Conservation (phyloP, 2,888 invertebrate species). For the Lasioglossum leucozonium region DNA sequence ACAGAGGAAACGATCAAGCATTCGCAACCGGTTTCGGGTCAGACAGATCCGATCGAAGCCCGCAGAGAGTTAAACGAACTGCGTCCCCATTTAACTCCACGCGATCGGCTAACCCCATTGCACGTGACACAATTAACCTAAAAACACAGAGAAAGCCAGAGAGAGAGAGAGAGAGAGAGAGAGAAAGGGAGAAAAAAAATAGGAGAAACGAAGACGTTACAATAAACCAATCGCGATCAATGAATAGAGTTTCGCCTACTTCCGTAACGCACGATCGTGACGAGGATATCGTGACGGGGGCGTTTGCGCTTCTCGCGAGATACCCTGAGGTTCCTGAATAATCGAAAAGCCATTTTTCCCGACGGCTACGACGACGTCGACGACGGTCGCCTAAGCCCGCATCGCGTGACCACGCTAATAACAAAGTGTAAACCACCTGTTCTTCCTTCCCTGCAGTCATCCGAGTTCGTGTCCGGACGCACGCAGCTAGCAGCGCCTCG, state of each 20-base stretch:
- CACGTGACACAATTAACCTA: not conserved
- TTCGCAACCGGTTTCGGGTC: not conserved
- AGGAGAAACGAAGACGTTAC: not conserved
- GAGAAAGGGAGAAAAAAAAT: not conserved
- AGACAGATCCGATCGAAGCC: constrained; percentile 2
- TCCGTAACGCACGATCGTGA: constrained; percentile 8
- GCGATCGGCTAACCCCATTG: not conserved
- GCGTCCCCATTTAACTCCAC: constrained; percentile 3
- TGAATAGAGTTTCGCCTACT: not conserved
- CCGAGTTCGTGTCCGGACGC: constrained; percentile 40
- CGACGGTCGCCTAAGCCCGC: constrained; percentile 51
- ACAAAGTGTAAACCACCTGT: constrained; percentile 80
- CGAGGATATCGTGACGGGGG: constrained; percentile 32
- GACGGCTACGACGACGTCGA: constrained; percentile 26
- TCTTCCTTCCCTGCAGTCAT: constrained; percentile 69
- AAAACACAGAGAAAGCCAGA: too few relatives aligned
- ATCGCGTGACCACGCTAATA: constrained; percentile 78
- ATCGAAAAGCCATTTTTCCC: constrained; percentile 57
- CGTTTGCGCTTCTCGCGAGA: constrained; percentile 32
- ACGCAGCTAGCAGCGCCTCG: constrained; percentile 43
- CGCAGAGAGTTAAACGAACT: constrained; percentile 3
- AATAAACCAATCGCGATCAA: not conserved
- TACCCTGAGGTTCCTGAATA: constrained; percentile 47
- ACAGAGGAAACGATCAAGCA: not conserved
- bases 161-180: too few relatives aligned